Evolutionary conservation across 1,140 invertebrate genomes (phyloP).

Genomic region (Drosophila nigrodunni): DNA sequence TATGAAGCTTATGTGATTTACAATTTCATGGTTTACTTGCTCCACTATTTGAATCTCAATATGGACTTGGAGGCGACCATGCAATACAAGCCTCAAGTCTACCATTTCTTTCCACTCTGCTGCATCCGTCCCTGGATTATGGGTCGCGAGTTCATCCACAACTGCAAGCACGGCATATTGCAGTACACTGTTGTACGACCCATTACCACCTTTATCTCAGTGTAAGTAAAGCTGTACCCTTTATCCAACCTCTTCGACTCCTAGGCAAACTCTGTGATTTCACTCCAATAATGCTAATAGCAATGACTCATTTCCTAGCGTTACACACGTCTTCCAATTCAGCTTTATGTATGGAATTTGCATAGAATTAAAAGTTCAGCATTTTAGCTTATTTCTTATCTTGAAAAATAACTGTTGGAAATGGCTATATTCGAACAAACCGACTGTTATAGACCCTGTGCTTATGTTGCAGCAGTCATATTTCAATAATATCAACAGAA

Average conservation of each 20-base stretch:
- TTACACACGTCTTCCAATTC: no score
- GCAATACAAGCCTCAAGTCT: conserved; percentile 93
- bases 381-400: no score
- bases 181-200: conserved; percentile 97
- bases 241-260: no score
- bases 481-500: no score
- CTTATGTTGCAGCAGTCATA: no score
- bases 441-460: no score
- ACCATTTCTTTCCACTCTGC: conserved; percentile 94
- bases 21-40: conserved; percentile 97
- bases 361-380: background rate
- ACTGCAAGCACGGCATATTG: conserved; percentile 97
- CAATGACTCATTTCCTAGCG: background rate
- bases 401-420: no score
- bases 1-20: conserved; percentile 99
- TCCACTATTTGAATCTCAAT: conserved; percentile 95
- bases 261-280: background rate
- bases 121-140: conserved; percentile 94
- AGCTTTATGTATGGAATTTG: background rate
- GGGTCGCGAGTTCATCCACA: conserved; percentile 96
- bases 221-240: conserved; percentile 87
- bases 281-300: background rate
- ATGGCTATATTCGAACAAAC: no score
- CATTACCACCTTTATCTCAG: conserved; percentile 94
- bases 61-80: conserved; percentile 92